Base-by-base conservation (phyloP, 2,797 vertebrate genomes). In the Xenops minutus region DNA sequence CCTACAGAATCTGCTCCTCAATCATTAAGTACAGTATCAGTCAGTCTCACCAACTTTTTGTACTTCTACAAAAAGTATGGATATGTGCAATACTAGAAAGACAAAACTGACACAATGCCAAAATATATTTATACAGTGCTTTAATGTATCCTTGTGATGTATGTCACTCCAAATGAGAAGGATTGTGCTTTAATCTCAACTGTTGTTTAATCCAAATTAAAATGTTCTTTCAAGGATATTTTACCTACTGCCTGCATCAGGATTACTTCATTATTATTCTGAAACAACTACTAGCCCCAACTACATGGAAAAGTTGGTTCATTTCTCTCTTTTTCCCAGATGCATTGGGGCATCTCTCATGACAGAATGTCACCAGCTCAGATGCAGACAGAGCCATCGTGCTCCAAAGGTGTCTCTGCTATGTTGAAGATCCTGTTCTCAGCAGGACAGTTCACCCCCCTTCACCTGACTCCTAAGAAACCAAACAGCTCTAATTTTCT, bases 381-480 rank as follows among this genome's bases (percentile, higher is more conserved):
- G 73, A 55, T 24, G 20, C 55, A 59, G 41, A 62, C 54, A 52
- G 68, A 48, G 27, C 32, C 55, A 48, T 9, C 6, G 0, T 0
- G 23, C 43, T 46, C 1, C 0, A 51, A 64, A 83, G 29, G n/a
- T 44, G 62, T 29, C 86, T 85, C 59, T 69, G 79, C 79, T 84
- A 61, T 67, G 89, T 8, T 80, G 95, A 91, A 54, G 64, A 93
- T 74, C 91, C 86, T 91, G 88, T 26, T 92, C 61, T 16, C 18
- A 87, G 49, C 68, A 89, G 18, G 80, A 82, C 9, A 2, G 22
- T 41, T 85, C 66, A 84, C 48, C 66, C 23, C 7, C 36, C 63
- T 88, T 75, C 39, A 27, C 54, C 17, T 46, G 27, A 64, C 72
- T 66, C 43, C 3, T 6, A 46, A 32, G 62, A 95, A 75, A 78